Percentiles rank a stretch among this genome's conserved stretches.
Conservation (phyloP, 37 sponge, comb jelly and placozoan genomes). For the Aplysina aerophoba region DNA sequence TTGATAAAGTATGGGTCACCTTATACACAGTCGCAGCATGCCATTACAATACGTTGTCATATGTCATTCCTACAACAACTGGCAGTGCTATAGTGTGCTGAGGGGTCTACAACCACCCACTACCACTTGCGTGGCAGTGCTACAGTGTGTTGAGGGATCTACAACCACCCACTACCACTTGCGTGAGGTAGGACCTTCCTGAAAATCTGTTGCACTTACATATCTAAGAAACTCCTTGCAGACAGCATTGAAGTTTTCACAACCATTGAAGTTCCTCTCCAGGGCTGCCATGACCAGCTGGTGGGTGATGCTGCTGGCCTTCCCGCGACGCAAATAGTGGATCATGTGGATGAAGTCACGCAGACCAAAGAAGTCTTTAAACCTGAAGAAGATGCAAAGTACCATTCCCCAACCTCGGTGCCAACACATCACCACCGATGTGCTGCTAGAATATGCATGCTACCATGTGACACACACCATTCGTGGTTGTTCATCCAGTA, state of each 20-base stretch:
- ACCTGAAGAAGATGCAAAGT: neutral
- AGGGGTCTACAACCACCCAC: conserved; percentile 39
- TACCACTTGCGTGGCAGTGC: conserved; percentile 10
- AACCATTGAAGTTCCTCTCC: conserved; percentile 93
- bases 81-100: neutral
- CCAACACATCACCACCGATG: neutral
- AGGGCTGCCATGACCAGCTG: conserved; percentile 80
- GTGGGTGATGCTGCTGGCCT: conserved; percentile 37
- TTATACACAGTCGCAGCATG: too few relatives aligned
- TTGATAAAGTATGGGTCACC: too few relatives aligned
- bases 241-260: conserved; percentile 53
- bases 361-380: conserved; percentile 61
- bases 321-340: conserved; percentile 51
- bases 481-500: neutral
- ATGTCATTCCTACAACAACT: too few relatives aligned
- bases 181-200: neutral
- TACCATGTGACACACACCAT: neutral
- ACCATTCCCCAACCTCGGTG: neutral
- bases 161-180: conserved; percentile 36
- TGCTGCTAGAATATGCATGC: neutral
- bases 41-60: too few relatives aligned
- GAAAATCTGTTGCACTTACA: neutral
- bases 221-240: conserved; percentile 49
- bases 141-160: conserved; percentile 1
- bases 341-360: conserved; percentile 76